Evolutionary conservation across 2,797 vertebrate species (phyloP), one percentile per base, ranked within the genome.

Genomic region (Neoniphon sammara): DNA sequence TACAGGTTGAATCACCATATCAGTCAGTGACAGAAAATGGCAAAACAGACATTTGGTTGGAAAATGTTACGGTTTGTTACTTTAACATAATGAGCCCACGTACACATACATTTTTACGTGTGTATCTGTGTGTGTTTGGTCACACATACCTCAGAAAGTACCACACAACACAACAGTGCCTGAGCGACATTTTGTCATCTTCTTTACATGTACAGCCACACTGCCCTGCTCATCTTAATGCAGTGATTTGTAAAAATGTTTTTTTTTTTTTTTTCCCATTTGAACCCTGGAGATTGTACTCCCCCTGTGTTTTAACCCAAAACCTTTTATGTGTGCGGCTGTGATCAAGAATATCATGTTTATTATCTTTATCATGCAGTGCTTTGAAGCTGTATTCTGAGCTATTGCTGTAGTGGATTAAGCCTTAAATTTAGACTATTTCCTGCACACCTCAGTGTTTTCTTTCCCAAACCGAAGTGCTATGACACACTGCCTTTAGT

Each of bases 401-500:
- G 36, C 14, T 17, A 56, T 67, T 0, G 23, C 74, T 84, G 78
- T 56, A 52, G 67, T 91, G 86, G 78, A 84, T 71, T 57, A 63
- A 84, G 90, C 90, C 88, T 93, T 90, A 87, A 81, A 63, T 47
- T 62, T 50, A 52, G 68, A 46, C n/a, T 31, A 63, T 68, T 60
- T 69, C 27, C 64, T 0, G 25, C 70, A 81, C 75, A 66, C 78
- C 74, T 86, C 74, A 58, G 54, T 80, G 79, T 89, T 84, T 74
- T 46, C 69, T 83, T 74, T 78, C 55, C 52, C 77, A 85, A 84
- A 90, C 90, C 87, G 4, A 93, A 89, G 91, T 93, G 91, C 90
- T 91, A 62, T 1, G 12, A 83, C 47, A 57, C 59, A 60, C 89
- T 80, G 87, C 80, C 89, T 86, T 46, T 75, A 71, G 80, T 69